Base-by-base conservation (phyloP, 2,888 invertebrate genomes). In the Scaptodrosophila latifasciaeformis region DNA sequence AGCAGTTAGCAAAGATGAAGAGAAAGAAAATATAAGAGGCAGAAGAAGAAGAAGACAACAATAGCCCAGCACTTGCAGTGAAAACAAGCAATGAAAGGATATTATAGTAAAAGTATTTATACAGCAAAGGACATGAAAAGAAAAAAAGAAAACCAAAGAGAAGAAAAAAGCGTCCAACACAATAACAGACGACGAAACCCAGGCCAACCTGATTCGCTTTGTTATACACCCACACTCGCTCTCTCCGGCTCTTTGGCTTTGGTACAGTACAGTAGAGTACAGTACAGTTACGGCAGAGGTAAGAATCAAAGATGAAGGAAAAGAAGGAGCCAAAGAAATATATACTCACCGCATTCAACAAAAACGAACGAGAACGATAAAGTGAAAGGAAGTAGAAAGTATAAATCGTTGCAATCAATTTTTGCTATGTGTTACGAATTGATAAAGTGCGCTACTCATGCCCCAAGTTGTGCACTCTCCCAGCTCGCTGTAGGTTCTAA, bases 311-410 rank as follows among this genome's bases (percentile, higher is more conserved):
- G n/a, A n/a, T n/a, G n/a, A n/a, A n/a, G n/a, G n/a, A n/a, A n/a
- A n/a, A n/a, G n/a, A n/a, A n/a, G n/a, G n/a, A n/a, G n/a, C n/a
- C n/a, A n/a, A n/a, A n/a, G n/a, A n/a, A n/a, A n/a, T n/a, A n/a
- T n/a, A n/a, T n/a, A n/a, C n/a, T n/a, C n/a, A n/a, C n/a, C n/a
- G n/a, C n/a, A n/a, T n/a, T n/a, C n/a, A n/a, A n/a, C n/a, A n/a
- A n/a, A n/a, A n/a, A n/a, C n/a, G n/a, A n/a, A n/a, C n/a, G n/a
- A 50, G 54, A 67, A 62, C 65, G 68, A 80, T 80, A 78, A 76
- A 80, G 81, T 78, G 76, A 76, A 76, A 76, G 75, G 81, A 76
- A 81, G 81, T 78, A 76, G 81, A 81, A 76, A 81, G 76, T 81
- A 81, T 76, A 76, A 76, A 76, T 76, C 79, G 76, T 78, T 69